Evolutionary conservation across 2,888 invertebrate species (phyloP), one percentile per base, ranked within the genome.

Genomic region (Cheilosia vulpina): DNA sequence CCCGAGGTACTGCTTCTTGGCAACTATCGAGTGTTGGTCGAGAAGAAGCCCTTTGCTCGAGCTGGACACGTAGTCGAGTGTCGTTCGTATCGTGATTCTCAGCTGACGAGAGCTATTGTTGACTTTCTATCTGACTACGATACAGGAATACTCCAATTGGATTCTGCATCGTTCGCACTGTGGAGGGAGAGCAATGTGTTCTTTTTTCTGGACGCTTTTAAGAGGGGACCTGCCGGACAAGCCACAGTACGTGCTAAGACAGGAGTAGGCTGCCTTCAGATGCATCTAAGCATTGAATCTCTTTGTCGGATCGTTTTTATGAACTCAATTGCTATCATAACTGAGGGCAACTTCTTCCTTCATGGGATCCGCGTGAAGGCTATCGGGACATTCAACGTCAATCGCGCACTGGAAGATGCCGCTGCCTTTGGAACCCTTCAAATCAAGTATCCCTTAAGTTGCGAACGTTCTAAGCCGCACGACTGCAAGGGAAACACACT

Each of bases 171-270:
- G n/a, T 81, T 95, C 34, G 95, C 93, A 0, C 88, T 95, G 13
- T 95, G 95, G 95, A 93, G 93, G 21, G 95, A 95, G 89, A 93
- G 93, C 41, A 94, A 94, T 50, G 94, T 94, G 93, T 94, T 91
- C 89, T 95, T 94, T 88, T 92, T 94, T 27, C 95, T 95, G 84
- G 95, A 95, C 91, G 94, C 95, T 0, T 95, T 95, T 88, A 93
- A 94, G 4, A 93, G 95, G 2, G 94, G 94, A 13, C 92, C 90
- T 9, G 94, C 94, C 57, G 95, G 94, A 0, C 87, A 91, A 77
- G 93, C 89, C 7, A 88, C 88, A 17, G 88, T 88, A 68, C 45
- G 15, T 2, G 92, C 50, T 66, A 81, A 81, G 27, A 21, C 34
- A 3, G 93, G 93, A 0, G 92, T 93, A 57, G 94, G 94, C 1